Conservation (phyloP, 2,888 invertebrate genomes). For the Molanna angustata region DNA sequence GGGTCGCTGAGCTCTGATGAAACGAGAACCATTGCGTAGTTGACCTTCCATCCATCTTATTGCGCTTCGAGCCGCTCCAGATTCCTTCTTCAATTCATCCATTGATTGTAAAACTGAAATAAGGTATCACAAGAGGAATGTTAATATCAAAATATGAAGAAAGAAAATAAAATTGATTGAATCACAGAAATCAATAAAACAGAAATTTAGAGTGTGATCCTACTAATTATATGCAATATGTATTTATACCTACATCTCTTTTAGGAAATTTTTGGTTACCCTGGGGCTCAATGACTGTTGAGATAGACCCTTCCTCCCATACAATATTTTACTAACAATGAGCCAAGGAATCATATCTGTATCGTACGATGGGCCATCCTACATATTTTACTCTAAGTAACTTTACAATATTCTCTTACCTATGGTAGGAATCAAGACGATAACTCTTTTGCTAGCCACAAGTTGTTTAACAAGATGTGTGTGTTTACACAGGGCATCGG, state of each 20-base stretch:
- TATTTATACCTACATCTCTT: not conserved
- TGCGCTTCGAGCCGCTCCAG: conserved; percentile 81
- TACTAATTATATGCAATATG: not conserved
- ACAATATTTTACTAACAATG: not conserved
- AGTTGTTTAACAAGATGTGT: conserved; percentile 78
- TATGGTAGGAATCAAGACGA: conserved; percentile 82
- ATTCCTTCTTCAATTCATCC: conserved; percentile 84
- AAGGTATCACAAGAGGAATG: not conserved
- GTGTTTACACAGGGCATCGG: conserved; percentile 74
- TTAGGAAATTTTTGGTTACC: no score
- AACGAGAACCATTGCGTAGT: conserved; percentile 82
- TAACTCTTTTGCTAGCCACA: conserved; percentile 77
- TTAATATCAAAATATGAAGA: not conserved
- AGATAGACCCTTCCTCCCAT: not conserved
- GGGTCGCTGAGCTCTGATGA: conserved; percentile 80
- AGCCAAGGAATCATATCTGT: not conserved
- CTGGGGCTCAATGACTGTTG: no score
- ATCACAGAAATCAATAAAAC: not conserved
- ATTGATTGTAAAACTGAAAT: conserved; percentile 80
- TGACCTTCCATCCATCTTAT: conserved; percentile 92
- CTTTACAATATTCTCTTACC: no score
- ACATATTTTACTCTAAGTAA: no score
- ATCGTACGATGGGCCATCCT: no score
- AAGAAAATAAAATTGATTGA: not conserved
- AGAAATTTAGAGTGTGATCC: not conserved